These are phyloP conservation scores for Leuctra nigra DNA, from an alignment of 2,888 invertebrate species.

Conservation along the genomic window DNA sequence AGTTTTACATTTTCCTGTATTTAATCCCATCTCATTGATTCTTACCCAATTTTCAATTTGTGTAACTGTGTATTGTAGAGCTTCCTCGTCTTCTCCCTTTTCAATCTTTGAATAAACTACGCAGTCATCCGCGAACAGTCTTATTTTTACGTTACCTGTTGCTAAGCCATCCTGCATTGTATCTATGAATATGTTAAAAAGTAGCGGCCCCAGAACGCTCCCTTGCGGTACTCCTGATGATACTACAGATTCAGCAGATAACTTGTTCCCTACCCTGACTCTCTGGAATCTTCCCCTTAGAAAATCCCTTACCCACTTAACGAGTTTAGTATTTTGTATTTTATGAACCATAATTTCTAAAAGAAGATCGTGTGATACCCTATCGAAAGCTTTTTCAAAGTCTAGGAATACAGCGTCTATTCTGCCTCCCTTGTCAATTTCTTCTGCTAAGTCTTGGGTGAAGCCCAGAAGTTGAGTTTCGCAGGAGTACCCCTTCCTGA, in stretches of 20 bases:
- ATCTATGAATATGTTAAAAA: not conserved
- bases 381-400: not conserved
- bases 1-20: not conserved
- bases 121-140: not conserved
- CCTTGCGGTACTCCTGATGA: constrained; percentile 4
- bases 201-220: not conserved
- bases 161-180: not conserved
- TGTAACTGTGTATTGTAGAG: not conserved
- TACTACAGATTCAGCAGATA: not conserved
- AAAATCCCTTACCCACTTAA: not conserved
- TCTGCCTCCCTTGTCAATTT: not conserved
- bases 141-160: not conserved
- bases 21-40: not conserved
- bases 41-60: not conserved
- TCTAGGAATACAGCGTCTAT: not conserved
- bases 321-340: not conserved
- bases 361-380: not conserved
- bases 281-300: not conserved
- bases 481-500: not conserved
- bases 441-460: not conserved
- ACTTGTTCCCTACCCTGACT: not conserved
- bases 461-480: not conserved
- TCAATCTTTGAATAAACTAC: not conserved
- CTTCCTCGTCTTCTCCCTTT: not conserved
- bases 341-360: not conserved